Percentiles rank a stretch among this genome's conserved stretches.
These are phyloP conservation scores for Ia io DNA, from an alignment of 2,113 vertebrate species.

Conservation along the genomic window DNA sequence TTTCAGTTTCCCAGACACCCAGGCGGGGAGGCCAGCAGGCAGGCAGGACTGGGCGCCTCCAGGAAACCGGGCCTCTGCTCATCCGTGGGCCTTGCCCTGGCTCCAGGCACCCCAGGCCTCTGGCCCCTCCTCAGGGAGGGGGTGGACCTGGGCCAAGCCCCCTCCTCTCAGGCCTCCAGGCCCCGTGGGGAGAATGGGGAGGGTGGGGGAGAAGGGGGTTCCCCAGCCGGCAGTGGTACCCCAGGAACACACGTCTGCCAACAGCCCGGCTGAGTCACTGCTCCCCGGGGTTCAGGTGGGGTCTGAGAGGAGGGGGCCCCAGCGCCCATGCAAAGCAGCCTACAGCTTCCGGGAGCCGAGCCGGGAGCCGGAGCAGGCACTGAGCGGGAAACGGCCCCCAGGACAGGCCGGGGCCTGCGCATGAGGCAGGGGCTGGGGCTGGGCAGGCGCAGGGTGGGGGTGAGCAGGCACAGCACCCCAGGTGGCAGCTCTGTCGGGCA, in stretches of 20 bases:
- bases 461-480: not conserved
- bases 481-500: too few relatives aligned
- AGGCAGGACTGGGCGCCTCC: not conserved
- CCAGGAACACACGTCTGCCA: rapidly evolving
- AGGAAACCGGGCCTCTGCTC: not conserved
- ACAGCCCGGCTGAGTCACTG: not conserved
- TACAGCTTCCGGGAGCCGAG: not conserved
- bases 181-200: not conserved
- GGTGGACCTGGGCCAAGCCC: not conserved
- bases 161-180: not conserved
- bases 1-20: not conserved
- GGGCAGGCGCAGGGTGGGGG: rapidly evolving
- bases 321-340: not conserved
- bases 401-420: not conserved
- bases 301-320: not conserved
- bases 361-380: not conserved
- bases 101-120: not conserved
- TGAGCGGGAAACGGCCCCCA: not conserved
- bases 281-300: not conserved
- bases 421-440: not conserved
- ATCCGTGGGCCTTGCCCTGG: not conserved
- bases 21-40: not conserved
- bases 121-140: not conserved
- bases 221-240: not conserved
- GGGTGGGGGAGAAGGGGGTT: not conserved